A percentile compares a stretch with the other conserved stretches of the same genome.
These are phyloP conservation scores for Aleadryas rufinucha DNA, from an alignment of 2,113 vertebrate genomes.

Conservation along the genomic window DNA sequence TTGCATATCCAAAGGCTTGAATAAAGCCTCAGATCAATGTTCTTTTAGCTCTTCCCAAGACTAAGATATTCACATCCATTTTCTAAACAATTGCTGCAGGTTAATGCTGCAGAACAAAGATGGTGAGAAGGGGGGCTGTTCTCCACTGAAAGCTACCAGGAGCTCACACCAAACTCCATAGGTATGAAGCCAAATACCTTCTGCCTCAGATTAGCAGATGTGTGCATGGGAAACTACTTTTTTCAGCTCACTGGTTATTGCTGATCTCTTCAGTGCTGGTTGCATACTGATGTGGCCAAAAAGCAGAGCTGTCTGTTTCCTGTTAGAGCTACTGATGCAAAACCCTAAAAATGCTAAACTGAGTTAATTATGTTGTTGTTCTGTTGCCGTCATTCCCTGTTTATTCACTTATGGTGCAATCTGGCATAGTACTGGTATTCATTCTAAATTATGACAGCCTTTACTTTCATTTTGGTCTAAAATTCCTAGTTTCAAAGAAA, in stretches of 20 bases:
- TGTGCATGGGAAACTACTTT: not conserved
- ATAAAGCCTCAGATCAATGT: not conserved
- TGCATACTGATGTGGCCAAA: not conserved
- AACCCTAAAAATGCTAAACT: not conserved
- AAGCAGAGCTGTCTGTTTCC: not conserved
- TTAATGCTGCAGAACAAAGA: not conserved
- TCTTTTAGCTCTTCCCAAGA: not conserved
- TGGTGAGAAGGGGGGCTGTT: not conserved
- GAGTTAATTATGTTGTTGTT: not conserved
- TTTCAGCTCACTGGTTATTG: not conserved
- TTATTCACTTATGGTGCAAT: not conserved
- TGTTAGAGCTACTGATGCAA: not conserved
- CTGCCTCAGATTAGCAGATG: not conserved
- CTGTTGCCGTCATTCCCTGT: not conserved
- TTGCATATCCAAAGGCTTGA: not conserved
- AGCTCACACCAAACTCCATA: not conserved
- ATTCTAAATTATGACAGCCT: not conserved
- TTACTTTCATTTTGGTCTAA: constrained; percentile 5
- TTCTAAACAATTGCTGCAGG: not conserved
- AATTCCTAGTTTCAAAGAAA: not conserved
- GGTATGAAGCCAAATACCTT: not conserved
- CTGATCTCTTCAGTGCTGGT: not conserved
- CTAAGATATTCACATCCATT: not conserved
- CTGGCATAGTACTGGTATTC: not conserved
- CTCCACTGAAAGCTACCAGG: not conserved